Conservation (phyloP, 2,888 invertebrate genomes). For the Parthenolecanium corni region DNA sequence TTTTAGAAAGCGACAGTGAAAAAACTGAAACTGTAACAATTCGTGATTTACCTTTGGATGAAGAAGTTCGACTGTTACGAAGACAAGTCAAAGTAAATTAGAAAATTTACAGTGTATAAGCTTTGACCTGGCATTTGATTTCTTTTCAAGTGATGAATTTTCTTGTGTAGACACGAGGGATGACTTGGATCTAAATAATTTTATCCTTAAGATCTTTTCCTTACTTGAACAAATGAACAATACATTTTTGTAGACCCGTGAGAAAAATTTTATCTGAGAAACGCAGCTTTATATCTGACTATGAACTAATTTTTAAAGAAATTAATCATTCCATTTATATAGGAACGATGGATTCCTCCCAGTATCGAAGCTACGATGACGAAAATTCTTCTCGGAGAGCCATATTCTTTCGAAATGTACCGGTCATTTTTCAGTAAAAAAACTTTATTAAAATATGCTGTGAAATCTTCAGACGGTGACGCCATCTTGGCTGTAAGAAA, state of each 20-base stretch:
- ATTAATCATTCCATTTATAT: neutral
- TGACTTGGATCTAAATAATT: too few relatives aligned
- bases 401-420: constrained; percentile 45
- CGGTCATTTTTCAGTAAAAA: constrained; percentile 50
- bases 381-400: constrained; percentile 44
- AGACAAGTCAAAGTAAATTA: constrained; percentile 12
- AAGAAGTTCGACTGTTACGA: constrained; percentile 14
- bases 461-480: constrained; percentile 63
- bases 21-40: neutral
- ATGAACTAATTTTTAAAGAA: too few relatives aligned
- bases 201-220: too few relatives aligned
- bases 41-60: constrained; percentile 2
- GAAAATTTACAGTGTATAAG: neutral
- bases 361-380: constrained; percentile 43
- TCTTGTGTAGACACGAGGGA: too few relatives aligned
- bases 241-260: too few relatives aligned
- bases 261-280: too few relatives aligned
- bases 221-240: too few relatives aligned
- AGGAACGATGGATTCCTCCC: constrained; percentile 36
- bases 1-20: constrained; percentile 10
- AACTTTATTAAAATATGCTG: constrained; percentile 56
- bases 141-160: too few relatives aligned
- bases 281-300: too few relatives aligned
- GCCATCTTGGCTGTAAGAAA: constrained; percentile 53
- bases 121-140: neutral